Conservation (phyloP, 1,140 invertebrate species). For the Drosophila sp. region DNA sequence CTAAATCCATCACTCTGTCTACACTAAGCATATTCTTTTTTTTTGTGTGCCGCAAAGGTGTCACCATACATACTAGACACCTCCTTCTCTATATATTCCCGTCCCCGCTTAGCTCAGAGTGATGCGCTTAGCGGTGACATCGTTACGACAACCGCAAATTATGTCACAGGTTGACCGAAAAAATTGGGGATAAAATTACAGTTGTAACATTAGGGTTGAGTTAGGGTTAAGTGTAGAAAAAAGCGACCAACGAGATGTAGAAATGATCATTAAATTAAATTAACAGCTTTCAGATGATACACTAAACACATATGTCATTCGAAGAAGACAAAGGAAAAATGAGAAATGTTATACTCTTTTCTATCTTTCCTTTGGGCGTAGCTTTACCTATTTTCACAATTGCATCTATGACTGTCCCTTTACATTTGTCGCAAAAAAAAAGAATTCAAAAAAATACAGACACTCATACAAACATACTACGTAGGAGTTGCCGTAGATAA, state of each 20-base stretch:
- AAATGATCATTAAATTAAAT: conserved; percentile 34
- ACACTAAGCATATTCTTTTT: conserved; percentile 32
- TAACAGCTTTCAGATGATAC: conserved; percentile 2
- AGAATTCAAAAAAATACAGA: conserved; percentile 3
- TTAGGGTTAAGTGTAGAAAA: conserved; percentile 43
- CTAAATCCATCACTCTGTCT: conserved; percentile 54
- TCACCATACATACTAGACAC: not conserved
- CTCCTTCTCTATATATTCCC: not conserved
- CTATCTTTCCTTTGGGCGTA: conserved; percentile 1
- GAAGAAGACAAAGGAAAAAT: not conserved
- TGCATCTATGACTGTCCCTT: conserved; percentile 43
- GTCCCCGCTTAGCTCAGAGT: conserved; percentile 34
- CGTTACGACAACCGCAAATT: conserved; percentile 36
- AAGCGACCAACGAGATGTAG: conserved; percentile 48
- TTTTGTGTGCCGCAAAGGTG: conserved; percentile 26
- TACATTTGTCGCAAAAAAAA: conserved; percentile 32
- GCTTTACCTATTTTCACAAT: conserved; percentile 31
- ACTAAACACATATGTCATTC: not conserved
- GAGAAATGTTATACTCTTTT: not conserved
- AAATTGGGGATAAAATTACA: conserved; percentile 16
- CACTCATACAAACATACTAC: not conserved
- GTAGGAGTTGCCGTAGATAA: not conserved
- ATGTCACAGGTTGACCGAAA: conserved; percentile 27
- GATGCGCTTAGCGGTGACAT: conserved; percentile 43
- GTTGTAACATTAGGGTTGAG: conserved; percentile 33